These are phyloP conservation scores for Ruditapes philippinarum DNA, from an alignment of 1,140 invertebrate genomes.

Conservation along the genomic window DNA sequence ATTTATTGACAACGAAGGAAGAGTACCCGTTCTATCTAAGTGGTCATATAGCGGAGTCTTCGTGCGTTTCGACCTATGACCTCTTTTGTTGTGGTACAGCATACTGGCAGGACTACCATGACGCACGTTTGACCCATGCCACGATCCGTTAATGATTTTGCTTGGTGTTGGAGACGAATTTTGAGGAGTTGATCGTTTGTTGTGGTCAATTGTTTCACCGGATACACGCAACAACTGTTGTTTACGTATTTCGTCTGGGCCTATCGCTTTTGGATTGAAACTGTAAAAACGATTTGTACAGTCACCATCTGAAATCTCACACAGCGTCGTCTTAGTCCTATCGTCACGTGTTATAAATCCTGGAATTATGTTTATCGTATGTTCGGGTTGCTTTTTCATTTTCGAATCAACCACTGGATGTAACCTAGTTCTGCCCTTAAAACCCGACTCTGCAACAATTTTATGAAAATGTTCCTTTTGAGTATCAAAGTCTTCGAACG, in stretches of 20 bases:
- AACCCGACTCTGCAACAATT: slow-evolving; percentile 62
- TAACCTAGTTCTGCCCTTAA: slow-evolving; percentile 39
- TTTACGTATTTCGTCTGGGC: slow-evolving; percentile 65
- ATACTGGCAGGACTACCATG: slow-evolving; percentile 52
- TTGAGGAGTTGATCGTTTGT: not conserved
- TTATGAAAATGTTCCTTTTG: slow-evolving; percentile 55
- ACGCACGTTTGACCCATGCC: slow-evolving; percentile 14
- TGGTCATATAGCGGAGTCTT: slow-evolving; percentile 75
- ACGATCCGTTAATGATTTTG: slow-evolving; percentile 1
- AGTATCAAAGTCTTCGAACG: slow-evolving; percentile 39
- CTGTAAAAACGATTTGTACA: slow-evolving; percentile 58
- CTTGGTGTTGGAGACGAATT: slow-evolving; percentile 18
- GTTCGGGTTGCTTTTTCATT: slow-evolving; percentile 68
- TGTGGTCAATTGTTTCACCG: slow-evolving; percentile 63
- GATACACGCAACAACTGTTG: slow-evolving; percentile 69
- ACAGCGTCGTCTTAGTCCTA: slow-evolving; percentile 70
- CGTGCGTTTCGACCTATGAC: slow-evolving; percentile 43
- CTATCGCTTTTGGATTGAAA: slow-evolving; percentile 59
- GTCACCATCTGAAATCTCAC: slow-evolving; percentile 72
- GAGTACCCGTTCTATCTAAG: slow-evolving; percentile 71
- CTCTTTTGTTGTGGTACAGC: slow-evolving; percentile 49
- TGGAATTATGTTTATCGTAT: slow-evolving; percentile 73
- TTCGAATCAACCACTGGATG: slow-evolving; percentile 70
- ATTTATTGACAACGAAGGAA: slow-evolving; percentile 73
- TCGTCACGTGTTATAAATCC: slow-evolving; percentile 74